Evolutionary conservation across 1,140 invertebrate genomes (phyloP), one percentile per base, ranked within the genome.

Genomic region (Pseudoatta argentina): DNA sequence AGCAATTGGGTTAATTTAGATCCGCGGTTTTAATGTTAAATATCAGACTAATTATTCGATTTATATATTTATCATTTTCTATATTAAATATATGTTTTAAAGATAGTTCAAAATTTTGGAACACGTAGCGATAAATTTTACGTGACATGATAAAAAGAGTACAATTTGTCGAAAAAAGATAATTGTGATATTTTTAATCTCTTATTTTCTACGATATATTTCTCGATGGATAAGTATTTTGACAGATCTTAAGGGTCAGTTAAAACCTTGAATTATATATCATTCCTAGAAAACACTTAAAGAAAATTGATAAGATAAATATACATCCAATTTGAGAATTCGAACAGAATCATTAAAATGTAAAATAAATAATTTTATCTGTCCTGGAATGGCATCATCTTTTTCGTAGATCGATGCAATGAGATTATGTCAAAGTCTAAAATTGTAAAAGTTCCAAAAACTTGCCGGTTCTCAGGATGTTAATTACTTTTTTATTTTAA

Each of bases 101-200:
- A 21, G 4, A 72, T 51, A 30, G 24, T 10, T 53, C 7, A 53
- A n/a, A 12, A 34, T 73, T 73, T 16, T 55, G 27, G 8, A n/a
- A n/a, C 18, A 57, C 34, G 18, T 30, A 73, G 55, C 30, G 27
- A 27, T 53, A 21, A 30, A 18, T 73, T n/a, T 5, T 24, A 34
- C 1, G 6, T 24, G 27, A 73, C 8, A 10, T 57, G 6, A 44
- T 44, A 44, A 44, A 44, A 44, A 44, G 10, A 44, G 3, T 10
- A 44, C 2, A n/a, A n/a, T 57, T 57, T 24, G 10, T 30, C 6
- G 7, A 55, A 3, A 39, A 57, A 34, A 16, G 24, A 57, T 75
- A 75, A 75, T 34, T 57, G 34, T 75, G 18, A 69, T 48, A 69
- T 48, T 51, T 51, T 51, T 63, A 63, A 1, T 69, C 4, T 24